Percentiles rank a stretch among this genome's conserved stretches.
phyloP scores from a whole-genome alignment of 35 echinoderm and acorn worm species.

The Stichopus chloronotus region DNA sequence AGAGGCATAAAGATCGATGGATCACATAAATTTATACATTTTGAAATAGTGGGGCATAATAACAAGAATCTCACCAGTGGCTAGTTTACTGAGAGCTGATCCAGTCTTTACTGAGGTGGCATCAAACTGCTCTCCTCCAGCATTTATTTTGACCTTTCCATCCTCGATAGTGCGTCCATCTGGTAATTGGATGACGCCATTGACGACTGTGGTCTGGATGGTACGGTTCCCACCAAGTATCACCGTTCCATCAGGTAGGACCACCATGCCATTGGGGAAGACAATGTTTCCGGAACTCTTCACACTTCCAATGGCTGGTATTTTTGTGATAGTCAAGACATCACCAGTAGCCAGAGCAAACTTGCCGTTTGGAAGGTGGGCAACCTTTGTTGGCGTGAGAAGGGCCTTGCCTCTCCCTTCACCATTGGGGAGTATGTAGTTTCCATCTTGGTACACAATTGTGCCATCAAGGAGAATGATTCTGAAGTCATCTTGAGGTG shows the following conservation, averaged over 20 bases:
- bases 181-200: background rate
- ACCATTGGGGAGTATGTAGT: constrained; percentile 27
- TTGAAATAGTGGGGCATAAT: too few relatives aligned
- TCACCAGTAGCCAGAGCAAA: constrained; percentile 32
- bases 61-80: background rate
- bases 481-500: background rate
- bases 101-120: background rate
- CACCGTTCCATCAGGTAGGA: background rate
- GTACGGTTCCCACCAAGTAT: background rate
- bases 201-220: constrained; percentile 9
- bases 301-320: constrained; percentile 32
- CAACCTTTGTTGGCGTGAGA: background rate
- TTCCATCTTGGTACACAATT: constrained; percentile 29
- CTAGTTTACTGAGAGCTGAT: background rate
- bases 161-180: constrained; percentile 39
- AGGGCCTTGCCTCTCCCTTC: constrained; percentile 27
- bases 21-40: too few relatives aligned
- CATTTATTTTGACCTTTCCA: constrained; percentile 7
- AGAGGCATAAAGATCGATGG: too few relatives aligned
- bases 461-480: constrained; percentile 54
- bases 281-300: background rate
- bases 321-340: background rate
- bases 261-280: constrained; percentile 46
- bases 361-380: background rate
- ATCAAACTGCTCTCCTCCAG: constrained; percentile 26